Percentiles rank a stretch among this genome's conserved stretches.
Conservation (phyloP, 2,888 invertebrate species). For the Atrina japonica region DNA sequence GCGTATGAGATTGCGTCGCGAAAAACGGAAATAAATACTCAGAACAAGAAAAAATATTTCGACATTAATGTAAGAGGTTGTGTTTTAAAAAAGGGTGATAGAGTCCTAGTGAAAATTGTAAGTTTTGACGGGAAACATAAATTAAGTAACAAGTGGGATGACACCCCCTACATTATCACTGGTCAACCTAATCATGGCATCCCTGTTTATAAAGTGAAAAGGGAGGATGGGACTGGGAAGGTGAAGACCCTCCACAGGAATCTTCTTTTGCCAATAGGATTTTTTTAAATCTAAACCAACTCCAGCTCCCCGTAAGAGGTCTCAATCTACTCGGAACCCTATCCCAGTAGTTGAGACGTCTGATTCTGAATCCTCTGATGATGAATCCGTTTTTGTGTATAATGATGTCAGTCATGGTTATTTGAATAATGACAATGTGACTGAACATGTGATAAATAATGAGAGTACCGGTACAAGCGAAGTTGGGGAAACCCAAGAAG, state of each 20-base stretch:
- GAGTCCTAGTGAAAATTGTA: constrained; percentile 11
- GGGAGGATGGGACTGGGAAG: constrained; percentile 2
- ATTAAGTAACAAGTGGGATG: constrained; percentile 8
- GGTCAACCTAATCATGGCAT: background rate
- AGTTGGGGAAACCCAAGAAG: no score
- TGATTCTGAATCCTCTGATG: no score
- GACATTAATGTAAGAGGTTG: constrained; percentile 1
- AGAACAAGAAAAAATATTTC: no score
- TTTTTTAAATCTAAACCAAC: background rate
- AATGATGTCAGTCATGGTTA: no score
- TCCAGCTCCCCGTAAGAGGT: background rate
- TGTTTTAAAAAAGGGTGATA: background rate
- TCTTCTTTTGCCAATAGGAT: background rate
- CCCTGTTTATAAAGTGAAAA: constrained; percentile 3
- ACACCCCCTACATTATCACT: constrained; percentile 1
- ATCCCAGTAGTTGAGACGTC: no score
- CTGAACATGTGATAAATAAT: no score
- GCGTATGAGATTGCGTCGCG: constrained; percentile 1
- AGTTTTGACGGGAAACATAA: constrained; percentile 15
- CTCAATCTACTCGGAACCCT: no score
- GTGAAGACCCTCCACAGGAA: constrained; percentile 1
- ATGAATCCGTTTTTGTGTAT: no score
- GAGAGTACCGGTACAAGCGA: no score
- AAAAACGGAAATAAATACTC: no score
- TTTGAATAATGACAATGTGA: no score